These are phyloP conservation scores for Podargus strigoides DNA, from an alignment of 2,797 vertebrate species.

Conservation along the genomic window DNA sequence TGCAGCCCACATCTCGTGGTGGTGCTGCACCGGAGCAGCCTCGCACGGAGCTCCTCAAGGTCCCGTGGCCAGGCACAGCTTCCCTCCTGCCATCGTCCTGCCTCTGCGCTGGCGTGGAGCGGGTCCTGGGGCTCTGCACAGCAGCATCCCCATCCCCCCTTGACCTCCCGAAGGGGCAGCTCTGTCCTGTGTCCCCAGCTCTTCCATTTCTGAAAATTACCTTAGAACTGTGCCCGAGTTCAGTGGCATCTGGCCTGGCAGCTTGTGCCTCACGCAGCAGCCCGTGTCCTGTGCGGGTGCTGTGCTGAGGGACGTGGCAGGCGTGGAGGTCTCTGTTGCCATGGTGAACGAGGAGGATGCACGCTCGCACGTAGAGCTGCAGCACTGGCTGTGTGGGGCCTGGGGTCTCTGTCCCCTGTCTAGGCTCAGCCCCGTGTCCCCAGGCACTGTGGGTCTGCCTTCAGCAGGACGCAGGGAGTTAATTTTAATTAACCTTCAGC, in stretches of 20 bases:
- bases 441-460: not conserved
- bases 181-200: not conserved
- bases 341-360: not conserved
- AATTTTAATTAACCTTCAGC: not conserved
- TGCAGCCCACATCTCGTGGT: fast-evolving
- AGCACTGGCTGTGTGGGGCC: not conserved
- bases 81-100: not conserved
- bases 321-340: not conserved
- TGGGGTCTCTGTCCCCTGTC: not conserved
- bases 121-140: not conserved
- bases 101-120: fast-evolving
- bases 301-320: not conserved
- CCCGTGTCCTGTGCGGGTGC: not conserved
- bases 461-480: not conserved
- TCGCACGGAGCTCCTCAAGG: not conserved
- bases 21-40: not conserved
- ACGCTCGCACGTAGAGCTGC: not conserved
- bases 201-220: fast-evolving
- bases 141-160: not conserved
- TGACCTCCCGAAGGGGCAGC: not conserved
- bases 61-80: not conserved
- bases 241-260: not conserved
- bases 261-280: not conserved
- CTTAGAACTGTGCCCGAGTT: fast-evolving
- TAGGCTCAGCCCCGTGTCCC: not conserved